Conservation (phyloP, 2,113 vertebrate genomes). For the Gopherus flavomarginatus region DNA sequence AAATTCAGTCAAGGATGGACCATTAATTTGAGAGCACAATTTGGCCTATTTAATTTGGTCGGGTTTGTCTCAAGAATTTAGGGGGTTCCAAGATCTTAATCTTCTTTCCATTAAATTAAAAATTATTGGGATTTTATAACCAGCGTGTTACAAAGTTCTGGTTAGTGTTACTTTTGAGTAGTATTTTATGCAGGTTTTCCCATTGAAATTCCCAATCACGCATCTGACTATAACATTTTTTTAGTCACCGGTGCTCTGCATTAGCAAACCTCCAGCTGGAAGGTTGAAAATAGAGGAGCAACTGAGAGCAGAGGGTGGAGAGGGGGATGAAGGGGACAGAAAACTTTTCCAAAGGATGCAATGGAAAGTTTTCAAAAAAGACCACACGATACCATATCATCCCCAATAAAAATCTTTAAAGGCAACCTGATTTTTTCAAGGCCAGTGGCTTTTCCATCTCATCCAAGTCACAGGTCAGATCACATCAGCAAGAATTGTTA, state of each 20-base stretch:
- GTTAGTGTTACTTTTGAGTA: not conserved
- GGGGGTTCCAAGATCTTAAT: not conserved
- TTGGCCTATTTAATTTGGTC: not conserved
- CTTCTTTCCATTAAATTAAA: not conserved
- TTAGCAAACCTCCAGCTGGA: not conserved
- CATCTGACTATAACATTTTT: not conserved
- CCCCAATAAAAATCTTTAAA: constrained; percentile 24
- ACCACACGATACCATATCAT: not conserved
- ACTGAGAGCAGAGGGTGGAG: not conserved
- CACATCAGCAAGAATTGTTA: not conserved
- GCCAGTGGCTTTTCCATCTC: not conserved
- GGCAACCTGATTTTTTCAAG: not conserved
- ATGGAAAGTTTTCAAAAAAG: not conserved
- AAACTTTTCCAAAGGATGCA: constrained; percentile 17
- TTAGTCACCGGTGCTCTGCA: not conserved
- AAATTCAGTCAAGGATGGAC: not conserved
- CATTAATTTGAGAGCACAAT: not conserved
- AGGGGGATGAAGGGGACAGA: not conserved
- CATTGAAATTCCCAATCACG: not conserved
- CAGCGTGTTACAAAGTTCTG: not conserved
- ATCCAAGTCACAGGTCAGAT: not conserved
- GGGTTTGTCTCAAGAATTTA: not conserved
- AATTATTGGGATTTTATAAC: not conserved
- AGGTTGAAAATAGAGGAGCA: not conserved
- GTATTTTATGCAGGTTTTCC: not conserved